Conservation (phyloP, 2,113 vertebrate genomes). For the Platycercus adscitus region DNA sequence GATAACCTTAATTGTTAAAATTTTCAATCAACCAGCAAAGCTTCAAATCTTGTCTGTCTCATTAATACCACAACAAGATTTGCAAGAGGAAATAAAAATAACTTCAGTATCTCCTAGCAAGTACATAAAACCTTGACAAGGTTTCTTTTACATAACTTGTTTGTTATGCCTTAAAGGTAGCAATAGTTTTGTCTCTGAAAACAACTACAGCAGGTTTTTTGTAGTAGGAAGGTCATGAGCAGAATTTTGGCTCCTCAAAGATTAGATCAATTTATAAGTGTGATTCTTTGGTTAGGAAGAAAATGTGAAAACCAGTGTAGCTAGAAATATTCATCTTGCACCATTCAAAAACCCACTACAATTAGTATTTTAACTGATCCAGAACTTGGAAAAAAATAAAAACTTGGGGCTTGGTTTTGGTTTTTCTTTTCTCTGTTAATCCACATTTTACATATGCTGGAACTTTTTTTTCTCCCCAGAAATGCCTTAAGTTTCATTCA, state of each 20-base stretch:
- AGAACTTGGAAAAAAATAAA: background rate
- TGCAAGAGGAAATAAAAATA: background rate
- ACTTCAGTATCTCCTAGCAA: background rate
- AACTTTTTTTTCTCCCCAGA: fast-evolving
- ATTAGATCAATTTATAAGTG: background rate
- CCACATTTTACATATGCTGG: background rate
- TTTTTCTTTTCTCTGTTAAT: background rate
- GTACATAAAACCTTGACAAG: background rate
- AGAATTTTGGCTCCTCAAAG: background rate
- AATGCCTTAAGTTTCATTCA: background rate
- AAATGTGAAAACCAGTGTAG: background rate
- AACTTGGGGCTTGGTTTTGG: background rate
- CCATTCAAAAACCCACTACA: background rate
- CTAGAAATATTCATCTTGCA: background rate
- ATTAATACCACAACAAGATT: background rate
- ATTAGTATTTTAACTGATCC: background rate
- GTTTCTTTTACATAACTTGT: background rate
- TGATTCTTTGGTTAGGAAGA: background rate
- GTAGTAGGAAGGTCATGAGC: background rate
- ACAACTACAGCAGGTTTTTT: background rate
- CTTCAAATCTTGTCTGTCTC: background rate
- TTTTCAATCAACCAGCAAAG: background rate
- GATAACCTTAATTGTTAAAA: background rate
- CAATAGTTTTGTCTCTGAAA: background rate
- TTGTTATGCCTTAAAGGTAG: slow-evolving; percentile 10